A percentile compares a stretch with the other conserved stretches of the same genome.
Conservation (phyloP, 2,888 invertebrate species). For the Andrena bucephala region DNA sequence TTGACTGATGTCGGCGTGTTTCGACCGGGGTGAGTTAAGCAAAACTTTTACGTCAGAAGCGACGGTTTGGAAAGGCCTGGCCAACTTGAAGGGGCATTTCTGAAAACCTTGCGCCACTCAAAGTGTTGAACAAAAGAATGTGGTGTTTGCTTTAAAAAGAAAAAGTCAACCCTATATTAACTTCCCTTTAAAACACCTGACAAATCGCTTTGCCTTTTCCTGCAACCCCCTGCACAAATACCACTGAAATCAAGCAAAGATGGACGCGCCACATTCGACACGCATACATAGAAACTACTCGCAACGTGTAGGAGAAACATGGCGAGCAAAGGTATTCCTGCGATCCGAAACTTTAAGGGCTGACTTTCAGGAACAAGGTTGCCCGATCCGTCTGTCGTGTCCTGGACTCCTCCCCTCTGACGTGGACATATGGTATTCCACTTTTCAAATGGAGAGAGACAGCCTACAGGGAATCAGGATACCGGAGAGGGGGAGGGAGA, state of each 20-base stretch:
- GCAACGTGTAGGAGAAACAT: not conserved
- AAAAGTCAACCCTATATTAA: no score
- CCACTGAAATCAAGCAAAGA: no score
- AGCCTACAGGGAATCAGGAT: constrained; percentile 31
- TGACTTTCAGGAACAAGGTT: constrained; percentile 50
- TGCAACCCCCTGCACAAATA: no score
- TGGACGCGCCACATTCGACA: not conserved
- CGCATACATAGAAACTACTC: not conserved
- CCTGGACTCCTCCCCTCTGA: constrained; percentile 70
- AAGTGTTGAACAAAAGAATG: no score
- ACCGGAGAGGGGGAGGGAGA: constrained; percentile 23
- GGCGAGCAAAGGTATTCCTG: constrained; percentile 24
- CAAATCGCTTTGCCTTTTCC: not conserved
- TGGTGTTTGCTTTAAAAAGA: no score
- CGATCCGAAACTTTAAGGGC: constrained; percentile 1
- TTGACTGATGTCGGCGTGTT: no score
- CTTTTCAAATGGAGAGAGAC: constrained; percentile 71
- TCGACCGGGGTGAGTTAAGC: no score
- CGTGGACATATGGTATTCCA: constrained; percentile 79
- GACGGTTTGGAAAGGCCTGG: no score
- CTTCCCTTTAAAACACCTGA: not conserved
- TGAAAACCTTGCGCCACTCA: no score
- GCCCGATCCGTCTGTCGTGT: constrained; percentile 55
- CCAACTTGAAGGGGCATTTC: no score
- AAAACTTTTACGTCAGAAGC: no score